Evolutionary conservation across 2,113 vertebrate genomes (phyloP), one percentile per base, ranked within the genome.

Genomic region (Falcunculus frontatus): DNA sequence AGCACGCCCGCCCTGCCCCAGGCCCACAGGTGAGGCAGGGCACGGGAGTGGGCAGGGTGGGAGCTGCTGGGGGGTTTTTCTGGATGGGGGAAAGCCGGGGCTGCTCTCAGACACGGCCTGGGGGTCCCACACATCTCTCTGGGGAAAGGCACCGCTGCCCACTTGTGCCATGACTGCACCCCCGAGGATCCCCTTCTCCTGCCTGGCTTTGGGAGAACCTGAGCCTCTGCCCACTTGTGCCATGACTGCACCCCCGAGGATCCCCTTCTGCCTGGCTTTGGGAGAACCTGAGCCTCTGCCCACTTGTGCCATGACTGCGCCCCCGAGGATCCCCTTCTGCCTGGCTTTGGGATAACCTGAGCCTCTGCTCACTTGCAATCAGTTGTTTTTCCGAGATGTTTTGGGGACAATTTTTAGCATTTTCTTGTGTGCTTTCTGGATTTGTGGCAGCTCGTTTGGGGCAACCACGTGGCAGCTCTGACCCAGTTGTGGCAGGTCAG

Each of bases 11-110:
- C 29, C 2, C 2, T 0, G 0, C 44, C 21, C 4, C 94, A 57
- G 57, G 3, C 80, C n/a, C 93, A 27, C 74, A 98, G 97, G 98
- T 98, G 87, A 95, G 15, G 39, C 4, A 1, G 74, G 44, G 11
- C 15, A 1, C 2, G 0, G 7, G 0, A 0, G 2, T 4, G 50
- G 1, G 8, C 5, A 25, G 68, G 47, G 49, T n/a, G 75, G n/a
- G 19, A 39, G 26, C 25, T 50, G 67, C 5, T 9, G 42, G 5
- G 29, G 52, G 64, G 0, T 1, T 33, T 39, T 39, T 35, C 18
- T 13, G 32, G n/a, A 0, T 3, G 2, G 20, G 29, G 35, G 23
- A 29, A 14, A 18, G 33, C 33, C 4, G 10, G 18, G 22, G 47
- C 35, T 76, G 73, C 25, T 77, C 20, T 29, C 77, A 39, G 23